Evolutionary conservation across 2,113 vertebrate species (phyloP).

Genomic region (Ovibos moschatus): DNA sequence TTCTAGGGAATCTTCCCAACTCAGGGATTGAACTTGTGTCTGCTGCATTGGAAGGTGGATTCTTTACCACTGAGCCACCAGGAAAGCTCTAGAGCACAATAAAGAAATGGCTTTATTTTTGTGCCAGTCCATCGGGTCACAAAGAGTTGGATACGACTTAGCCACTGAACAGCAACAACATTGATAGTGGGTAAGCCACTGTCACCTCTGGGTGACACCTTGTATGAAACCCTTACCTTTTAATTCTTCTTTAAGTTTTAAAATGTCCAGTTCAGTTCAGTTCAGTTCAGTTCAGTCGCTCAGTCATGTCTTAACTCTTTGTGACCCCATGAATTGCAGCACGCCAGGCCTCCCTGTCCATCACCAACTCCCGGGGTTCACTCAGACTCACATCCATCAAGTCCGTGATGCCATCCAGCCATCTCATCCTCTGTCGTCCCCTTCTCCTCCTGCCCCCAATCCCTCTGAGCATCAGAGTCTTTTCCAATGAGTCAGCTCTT

Average conservation of each 20-base stretch:
- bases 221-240: neutral
- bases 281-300: neutral
- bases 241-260: neutral
- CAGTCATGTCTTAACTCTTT: too few species aligned
- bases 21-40: neutral
- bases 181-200: neutral
- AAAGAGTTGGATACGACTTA: accelerated
- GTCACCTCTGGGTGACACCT: neutral
- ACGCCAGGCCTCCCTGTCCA: too few species aligned
- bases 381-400: too few species aligned
- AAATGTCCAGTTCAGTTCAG: neutral
- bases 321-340: too few species aligned
- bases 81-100: neutral
- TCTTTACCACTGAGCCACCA: neutral
- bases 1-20: neutral
- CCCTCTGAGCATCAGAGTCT: too few species aligned
- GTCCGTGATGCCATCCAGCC: too few species aligned
- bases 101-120: neutral
- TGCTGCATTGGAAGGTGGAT: neutral
- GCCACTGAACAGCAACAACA: neutral
- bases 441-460: too few species aligned
- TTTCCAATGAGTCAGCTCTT: too few species aligned
- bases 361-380: too few species aligned
- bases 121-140: neutral
- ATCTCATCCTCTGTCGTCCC: too few species aligned